Evolutionary conservation across 2,888 invertebrate genomes (phyloP), one percentile per base, ranked within the genome.

Genomic region (Scaptomyza parva): DNA sequence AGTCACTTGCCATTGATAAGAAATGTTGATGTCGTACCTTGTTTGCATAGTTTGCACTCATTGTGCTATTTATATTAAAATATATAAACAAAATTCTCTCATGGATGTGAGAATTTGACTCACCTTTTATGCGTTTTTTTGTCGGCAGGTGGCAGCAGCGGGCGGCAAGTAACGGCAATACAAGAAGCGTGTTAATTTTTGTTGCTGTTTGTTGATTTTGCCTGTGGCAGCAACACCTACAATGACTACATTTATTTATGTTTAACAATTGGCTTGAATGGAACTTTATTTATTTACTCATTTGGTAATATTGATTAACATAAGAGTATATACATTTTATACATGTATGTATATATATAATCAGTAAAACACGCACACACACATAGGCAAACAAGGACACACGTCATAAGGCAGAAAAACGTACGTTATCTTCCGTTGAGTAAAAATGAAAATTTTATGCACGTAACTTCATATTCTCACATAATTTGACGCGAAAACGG

Each of bases 261-360:
- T 67, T 64, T 72, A 47, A 62, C 61, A 70, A 55, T 24, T 48
- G 24, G 52, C 51, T 48, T 26, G 35, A 54, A 37, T 62, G 57
- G 74, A 86, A 86, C 79, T 74, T 71, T 71, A 83, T 65, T 68
- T 62, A 76, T 78, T 82, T 70, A 68, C 51, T 55, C 64, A 61
- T 65, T 65, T 65, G 67, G 78, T 70, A 73, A 59, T 88, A 83
- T 83, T 83, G 82, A 83, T 88, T 83, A 78, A 86, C 62, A 59
- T 64, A 44, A 54, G 55, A 76, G 51, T 40, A 59, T 18, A 63
- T 43, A 63, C 44, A 61, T 64, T 81, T 78, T 59, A 61, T 78
- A 61, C 78, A 82, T 84, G 61, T 65, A 37, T 37, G 69, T 43
- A 82, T 84, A 60, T 65, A 37, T 37, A 71, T 43, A 24, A 73